Evolutionary conservation across 2,888 invertebrate genomes (phyloP), one percentile per base, ranked within the genome.

Genomic region (Halocaridina rubra): DNA sequence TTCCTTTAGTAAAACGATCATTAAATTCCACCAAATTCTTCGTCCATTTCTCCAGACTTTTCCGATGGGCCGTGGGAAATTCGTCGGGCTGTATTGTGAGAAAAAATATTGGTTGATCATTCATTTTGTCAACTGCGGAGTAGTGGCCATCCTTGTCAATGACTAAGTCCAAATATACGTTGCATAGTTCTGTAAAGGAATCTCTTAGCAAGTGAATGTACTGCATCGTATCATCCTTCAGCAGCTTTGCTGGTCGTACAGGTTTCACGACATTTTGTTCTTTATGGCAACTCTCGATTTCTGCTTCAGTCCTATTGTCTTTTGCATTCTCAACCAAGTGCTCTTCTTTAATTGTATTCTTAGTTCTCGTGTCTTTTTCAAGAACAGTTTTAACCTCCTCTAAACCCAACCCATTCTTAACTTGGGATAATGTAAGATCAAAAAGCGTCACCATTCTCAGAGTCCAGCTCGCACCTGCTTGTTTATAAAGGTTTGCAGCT

Each of bases 381-480:
- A 88, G 59, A 29, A 86, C 88, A 10, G 69, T 74, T 30, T 86
- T 82, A 7, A 88, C 86, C 46, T 75, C 77, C 10, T 75, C 53
- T 4, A 84, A 16, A 1, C 80, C 78, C 2, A 88, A 59, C 8
- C 85, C 85, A 30, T 85, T 71, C 29, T 85, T 85, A 5, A 86
- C 78, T 33, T 95, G 95, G 89, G 93, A 94, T 59, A 96, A 92
- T 90, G 96, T 96, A 86, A 97, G 93, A 90, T 98, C 97, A 46
- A 97, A 95, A 59, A 97, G 91, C 0, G 96, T 94, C 86, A 97
- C 95, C 77, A 96, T 90, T 79, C 91, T 90, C 24, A 97, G 95
- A 59, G 97, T 95, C 95, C 97, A 97, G 0, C 97, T 95, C 0
- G 97, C 96, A 39, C 97, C 96, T 10, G 97, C 96, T 91, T 97